phyloP scores from a whole-genome alignment of 2,797 vertebrate genomes.

The Pelobates cultripes region DNA sequence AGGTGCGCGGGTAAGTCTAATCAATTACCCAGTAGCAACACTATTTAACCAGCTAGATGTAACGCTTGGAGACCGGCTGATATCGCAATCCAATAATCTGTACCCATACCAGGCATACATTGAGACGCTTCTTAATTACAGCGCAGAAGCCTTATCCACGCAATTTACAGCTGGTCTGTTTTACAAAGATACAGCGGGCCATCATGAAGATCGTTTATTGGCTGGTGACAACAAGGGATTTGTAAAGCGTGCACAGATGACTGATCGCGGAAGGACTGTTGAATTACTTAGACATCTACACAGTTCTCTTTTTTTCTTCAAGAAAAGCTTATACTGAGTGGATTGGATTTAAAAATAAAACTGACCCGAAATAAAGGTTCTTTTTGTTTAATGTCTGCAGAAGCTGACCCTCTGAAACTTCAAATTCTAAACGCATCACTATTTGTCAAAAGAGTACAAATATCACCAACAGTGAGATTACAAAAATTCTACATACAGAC shows the following conservation, averaged over 20 bases:
- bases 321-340: constrained; percentile 4
- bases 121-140: constrained; percentile 21
- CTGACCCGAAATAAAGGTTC: constrained; percentile 19
- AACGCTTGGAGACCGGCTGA: not conserved
- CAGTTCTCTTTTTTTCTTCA: not conserved
- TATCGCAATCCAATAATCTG: constrained; percentile 11
- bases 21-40: constrained; percentile 4
- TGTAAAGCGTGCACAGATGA: not conserved
- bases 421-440: constrained; percentile 2
- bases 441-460: constrained; percentile 16
- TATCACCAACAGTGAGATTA: too few relatives aligned
- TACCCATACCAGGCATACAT: constrained; percentile 20
- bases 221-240: not conserved
- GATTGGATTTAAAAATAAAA: constrained; percentile 9
- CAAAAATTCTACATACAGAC: too few relatives aligned
- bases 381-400: constrained; percentile 17
- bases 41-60: constrained; percentile 4
- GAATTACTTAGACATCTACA: not conserved
- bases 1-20: not conserved
- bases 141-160: not conserved
- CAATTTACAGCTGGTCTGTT: constrained; percentile 17
- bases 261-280: not conserved
- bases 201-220: not conserved
- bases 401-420: not conserved
- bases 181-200: constrained; percentile 7